A percentile compares a stretch with the other conserved stretches of the same genome.
These are phyloP conservation scores for Ophioninae sp. DNA, from an alignment of 2,888 invertebrate species.

Conservation along the genomic window DNA sequence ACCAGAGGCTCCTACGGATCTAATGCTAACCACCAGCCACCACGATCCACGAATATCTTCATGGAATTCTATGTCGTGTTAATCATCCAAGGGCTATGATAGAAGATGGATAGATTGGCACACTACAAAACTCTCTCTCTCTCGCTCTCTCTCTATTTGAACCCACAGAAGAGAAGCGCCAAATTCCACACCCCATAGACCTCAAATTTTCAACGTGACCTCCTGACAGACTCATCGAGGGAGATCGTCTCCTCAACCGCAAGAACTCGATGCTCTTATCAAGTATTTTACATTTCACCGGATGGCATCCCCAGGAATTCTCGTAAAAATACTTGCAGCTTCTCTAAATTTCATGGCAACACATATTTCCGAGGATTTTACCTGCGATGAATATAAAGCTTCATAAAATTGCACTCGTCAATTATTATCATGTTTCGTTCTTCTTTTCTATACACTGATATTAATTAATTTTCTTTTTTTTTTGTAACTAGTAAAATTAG, in stretches of 20 bases:
- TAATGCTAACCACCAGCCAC: conserved; percentile 50
- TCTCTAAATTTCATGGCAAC: background rate
- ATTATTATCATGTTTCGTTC: background rate
- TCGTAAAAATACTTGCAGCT: background rate
- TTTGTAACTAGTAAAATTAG: conserved; percentile 74
- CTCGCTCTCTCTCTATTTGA: conserved; percentile 22
- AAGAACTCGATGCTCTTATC: conserved; percentile 56
- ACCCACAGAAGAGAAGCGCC: conserved; percentile 39
- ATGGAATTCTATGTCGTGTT: conserved; percentile 71
- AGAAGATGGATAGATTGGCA: conserved; percentile 62
- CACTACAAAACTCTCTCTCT: conserved; percentile 39
- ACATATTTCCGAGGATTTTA: background rate
- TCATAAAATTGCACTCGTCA: background rate
- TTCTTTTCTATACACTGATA: conserved; percentile 12
- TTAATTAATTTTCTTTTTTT: conserved; percentile 53
- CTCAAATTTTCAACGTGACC: conserved; percentile 62
- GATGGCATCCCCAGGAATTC: conserved; percentile 13
- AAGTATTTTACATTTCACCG: conserved; percentile 30
- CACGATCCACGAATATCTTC: conserved; percentile 71
- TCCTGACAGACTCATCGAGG: conserved; percentile 44
- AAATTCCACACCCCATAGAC: conserved; percentile 60
- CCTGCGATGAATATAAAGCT: background rate
- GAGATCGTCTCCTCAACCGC: conserved; percentile 44
- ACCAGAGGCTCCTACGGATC: conserved; percentile 46
- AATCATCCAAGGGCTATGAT: conserved; percentile 66